Evolutionary conservation across 2,797 vertebrate genomes (phyloP), one percentile per base, ranked within the genome.

Genomic region (Melopsittacus undulatus): DNA sequence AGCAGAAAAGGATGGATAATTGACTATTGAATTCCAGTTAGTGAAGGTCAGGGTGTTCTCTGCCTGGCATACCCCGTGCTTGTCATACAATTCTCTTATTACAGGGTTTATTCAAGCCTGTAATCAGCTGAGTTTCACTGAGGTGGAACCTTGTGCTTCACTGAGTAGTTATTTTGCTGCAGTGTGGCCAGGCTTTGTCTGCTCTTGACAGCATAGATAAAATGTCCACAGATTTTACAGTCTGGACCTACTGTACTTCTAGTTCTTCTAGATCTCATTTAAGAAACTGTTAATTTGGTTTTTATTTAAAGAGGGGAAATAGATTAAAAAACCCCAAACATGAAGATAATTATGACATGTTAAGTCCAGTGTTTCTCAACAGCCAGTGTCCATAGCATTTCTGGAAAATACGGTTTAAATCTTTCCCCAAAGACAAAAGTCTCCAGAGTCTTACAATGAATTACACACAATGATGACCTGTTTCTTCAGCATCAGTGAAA

Each of bases 21-120:
- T 95, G 91, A 46, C 92, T 95, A 78, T 59, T 85, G 96, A 85
- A 78, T 91, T 93, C 92, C 73, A 38, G 73, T 96, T 95, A 90
- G 69, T 34, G 46, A 92, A 96, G 94, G 88, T 95, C 86, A 92
- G 74, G 57, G 69, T 40, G 59, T 77, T 82, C 57, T 61, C 77
- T 93, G 57, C 59, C 63, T 87, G 83, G 42, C 20, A 84, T 92
- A 24, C 67, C 38, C 36, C 83, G 19, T 68, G 82, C 57, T 94
- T 96, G 68, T 89, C 66, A 72, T 73, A 92, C 84, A 95, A 79
- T 63, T 64, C 54, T 91, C 66, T 76, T 89, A 83, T 96, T 93
- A 62, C 40, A 59, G 66, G 79, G 83, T 38, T 86, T 94, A 81
- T 76, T 93, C 89, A 79, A 95, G 69, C 90, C 78, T 92, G 7